phyloP scores from a whole-genome alignment of 2,888 invertebrate genomes.

The Tenthredo scrophulariae region DNA sequence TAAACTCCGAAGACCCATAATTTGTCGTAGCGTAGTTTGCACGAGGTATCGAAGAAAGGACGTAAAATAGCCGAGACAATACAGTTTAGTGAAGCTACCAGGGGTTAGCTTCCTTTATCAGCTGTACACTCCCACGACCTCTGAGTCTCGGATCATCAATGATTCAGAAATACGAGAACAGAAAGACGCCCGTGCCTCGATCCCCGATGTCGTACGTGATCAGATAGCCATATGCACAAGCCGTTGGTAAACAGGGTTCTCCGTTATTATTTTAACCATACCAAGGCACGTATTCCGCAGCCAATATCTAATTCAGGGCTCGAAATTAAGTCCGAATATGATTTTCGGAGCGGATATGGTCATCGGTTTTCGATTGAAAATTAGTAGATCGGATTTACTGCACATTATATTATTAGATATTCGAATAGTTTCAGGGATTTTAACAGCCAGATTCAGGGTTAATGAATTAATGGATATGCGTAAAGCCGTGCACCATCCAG shows the following conservation, averaged over 20 bases:
- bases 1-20: conserved; percentile 58
- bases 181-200: neutral
- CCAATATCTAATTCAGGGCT: neutral
- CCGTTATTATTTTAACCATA: neutral
- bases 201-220: conserved; percentile 22
- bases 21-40: conserved; percentile 67
- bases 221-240: neutral
- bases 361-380: neutral
- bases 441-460: neutral
- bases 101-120: conserved; percentile 58
- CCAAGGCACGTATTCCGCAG: neutral
- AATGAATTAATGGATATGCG: neutral
- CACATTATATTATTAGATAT: neutral
- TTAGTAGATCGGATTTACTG: too few species aligned
- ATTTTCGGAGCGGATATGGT: neutral
- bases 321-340: neutral
- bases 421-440: neutral
- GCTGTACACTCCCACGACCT: conserved; percentile 61
- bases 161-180: conserved; percentile 67
- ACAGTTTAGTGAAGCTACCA: conserved; percentile 34
- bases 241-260: conserved; percentile 5
- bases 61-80: conserved; percentile 55
- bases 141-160: conserved; percentile 70
- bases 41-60: conserved; percentile 58
- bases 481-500: neutral